Evolutionary conservation across 1,140 invertebrate species (phyloP), one percentile per base, ranked within the genome.

Genomic region (Euwallacea fornicatus): DNA sequence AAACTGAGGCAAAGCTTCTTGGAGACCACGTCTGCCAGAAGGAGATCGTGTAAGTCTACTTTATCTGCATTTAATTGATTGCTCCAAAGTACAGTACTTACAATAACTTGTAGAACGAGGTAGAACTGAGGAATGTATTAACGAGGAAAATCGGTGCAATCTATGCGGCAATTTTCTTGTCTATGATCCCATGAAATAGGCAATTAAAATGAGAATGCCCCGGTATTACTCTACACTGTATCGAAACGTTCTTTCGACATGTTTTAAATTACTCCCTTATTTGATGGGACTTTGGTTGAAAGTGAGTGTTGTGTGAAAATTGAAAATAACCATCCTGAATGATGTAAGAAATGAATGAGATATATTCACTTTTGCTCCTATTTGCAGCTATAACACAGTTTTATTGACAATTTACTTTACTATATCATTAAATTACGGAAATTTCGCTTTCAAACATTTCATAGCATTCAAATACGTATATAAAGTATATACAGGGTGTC

Each of bases 11-110:
- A 10, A 73, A 72, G 33, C 75, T 83, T 21, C 78, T 76, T 42
- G 82, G 79, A 9, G 78, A 83, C 67, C 77, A 83, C 75, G 74
- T 84, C 7, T 85, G 84, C 74, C 74, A 80, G 11, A 79, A 76
- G 47, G 69, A 81, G 71, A 80, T 84, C 71, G 83, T 82, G 84
- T 85, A 78, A 83, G 81, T 79, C 21, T 11, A 50, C 46, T 50
- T n/a, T n/a, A 58, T 16, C 16, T n/a, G 13, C 9, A 50, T 50
- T 11, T 50, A 50, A 50, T 10, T 50, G 46, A 6, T 50, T 50
- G 46, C 46, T 11, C 7, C 46, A 13, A 50, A 50, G 46, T 50
- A 11, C 13, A 10, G 46, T 50, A 11, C 9, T 11, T 50, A 50
- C 46, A 50, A 13, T 50, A 50, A 50, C 46, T 50, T 50, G 46